Evolutionary conservation across 92 coral and sea anemone genomes (phyloP).

Genomic region (Umimayanthus chanpuru): DNA sequence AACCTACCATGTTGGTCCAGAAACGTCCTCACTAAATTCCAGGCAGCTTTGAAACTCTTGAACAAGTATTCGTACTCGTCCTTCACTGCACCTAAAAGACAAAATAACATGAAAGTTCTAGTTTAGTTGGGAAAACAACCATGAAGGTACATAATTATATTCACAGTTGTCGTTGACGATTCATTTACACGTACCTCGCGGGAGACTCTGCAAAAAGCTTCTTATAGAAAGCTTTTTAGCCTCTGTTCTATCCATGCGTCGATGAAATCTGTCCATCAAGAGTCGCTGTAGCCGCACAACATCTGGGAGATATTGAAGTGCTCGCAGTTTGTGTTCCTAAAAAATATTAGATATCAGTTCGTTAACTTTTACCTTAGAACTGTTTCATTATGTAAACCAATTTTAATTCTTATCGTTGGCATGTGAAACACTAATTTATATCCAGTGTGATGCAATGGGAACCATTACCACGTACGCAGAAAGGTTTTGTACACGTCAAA

Average conservation of each 20-base stretch:
- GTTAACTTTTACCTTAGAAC: background rate
- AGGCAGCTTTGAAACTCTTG: constrained; percentile 75
- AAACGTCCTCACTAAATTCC: constrained; percentile 74
- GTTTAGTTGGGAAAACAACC: background rate
- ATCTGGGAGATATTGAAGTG: constrained; percentile 78
- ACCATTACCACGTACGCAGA: no score
- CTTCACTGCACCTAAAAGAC: constrained; percentile 53
- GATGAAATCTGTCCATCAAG: constrained; percentile 78
- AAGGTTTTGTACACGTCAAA: no score
- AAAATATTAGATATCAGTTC: background rate
- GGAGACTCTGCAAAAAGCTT: constrained; percentile 46
- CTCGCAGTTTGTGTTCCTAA: constrained; percentile 81
- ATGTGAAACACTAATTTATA: no score
- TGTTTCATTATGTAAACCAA: background rate
- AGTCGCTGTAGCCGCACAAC: constrained; percentile 73
- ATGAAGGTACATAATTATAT: background rate
- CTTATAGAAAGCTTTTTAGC: constrained; percentile 62
- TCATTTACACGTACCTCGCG: constrained; percentile 42
- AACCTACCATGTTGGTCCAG: constrained; percentile 66
- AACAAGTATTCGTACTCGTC: constrained; percentile 56
- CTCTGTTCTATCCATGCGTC: constrained; percentile 78
- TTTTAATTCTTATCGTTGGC: no score
- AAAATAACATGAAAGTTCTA: background rate
- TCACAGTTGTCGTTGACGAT: background rate
- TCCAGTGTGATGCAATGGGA: no score